Conservation (phyloP, 1,140 invertebrate species). For the Hormaphis cornu region DNA sequence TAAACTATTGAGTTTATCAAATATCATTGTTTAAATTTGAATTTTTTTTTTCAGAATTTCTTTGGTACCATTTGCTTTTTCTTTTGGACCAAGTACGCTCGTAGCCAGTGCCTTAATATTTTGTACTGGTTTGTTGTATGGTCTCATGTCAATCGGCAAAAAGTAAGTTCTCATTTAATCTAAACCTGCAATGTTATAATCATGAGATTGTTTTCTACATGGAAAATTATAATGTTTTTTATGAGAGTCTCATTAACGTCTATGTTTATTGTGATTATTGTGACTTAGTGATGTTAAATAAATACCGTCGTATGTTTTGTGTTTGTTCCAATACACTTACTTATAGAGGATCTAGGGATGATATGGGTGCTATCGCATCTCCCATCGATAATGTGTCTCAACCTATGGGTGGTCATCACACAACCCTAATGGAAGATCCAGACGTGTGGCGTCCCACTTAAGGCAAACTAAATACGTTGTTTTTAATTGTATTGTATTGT, state of each 20-base stretch:
- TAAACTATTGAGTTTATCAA: too few relatives aligned
- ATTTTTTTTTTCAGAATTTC: constrained; percentile 54
- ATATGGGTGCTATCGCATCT: constrained; percentile 69
- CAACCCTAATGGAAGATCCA: constrained; percentile 77
- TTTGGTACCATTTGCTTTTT: constrained; percentile 67
- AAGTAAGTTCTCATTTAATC: constrained; percentile 58
- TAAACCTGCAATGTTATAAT: background rate
- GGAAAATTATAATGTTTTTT: background rate
- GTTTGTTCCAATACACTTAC: constrained; percentile 3
- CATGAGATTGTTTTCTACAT: background rate
- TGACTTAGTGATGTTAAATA: constrained; percentile 9
- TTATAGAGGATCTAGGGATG: constrained; percentile 65
- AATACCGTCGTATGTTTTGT: background rate
- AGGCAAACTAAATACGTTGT: constrained; percentile 38
- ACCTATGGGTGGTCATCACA: constrained; percentile 56
- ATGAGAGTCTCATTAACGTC: background rate
- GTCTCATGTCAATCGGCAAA: constrained; percentile 84
- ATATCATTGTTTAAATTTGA: too few relatives aligned
- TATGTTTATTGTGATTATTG: background rate
- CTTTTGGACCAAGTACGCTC: constrained; percentile 62
- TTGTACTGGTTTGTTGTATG: constrained; percentile 78
- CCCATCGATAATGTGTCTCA: constrained; percentile 49
- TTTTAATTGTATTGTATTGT: background rate
- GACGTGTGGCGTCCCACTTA: constrained; percentile 80
- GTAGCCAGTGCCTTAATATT: constrained; percentile 83